Base-by-base conservation (phyloP, 1,140 invertebrate genomes). In the Drosophila seguyi region DNA sequence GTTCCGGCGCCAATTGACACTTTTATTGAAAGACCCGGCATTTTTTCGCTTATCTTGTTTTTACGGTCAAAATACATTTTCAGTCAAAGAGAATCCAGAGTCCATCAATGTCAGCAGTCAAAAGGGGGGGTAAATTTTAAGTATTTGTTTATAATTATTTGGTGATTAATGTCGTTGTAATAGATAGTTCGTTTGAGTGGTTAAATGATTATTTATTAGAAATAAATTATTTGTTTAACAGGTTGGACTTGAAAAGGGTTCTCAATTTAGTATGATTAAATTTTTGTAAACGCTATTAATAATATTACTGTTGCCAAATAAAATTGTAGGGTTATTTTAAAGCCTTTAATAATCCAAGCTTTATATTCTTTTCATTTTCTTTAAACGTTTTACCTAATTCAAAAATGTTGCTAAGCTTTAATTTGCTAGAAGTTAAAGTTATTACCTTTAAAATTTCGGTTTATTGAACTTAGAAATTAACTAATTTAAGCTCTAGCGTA, bases 1-100 rank as follows among this genome's bases (percentile, higher is more conserved):
- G 61, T 66, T 75, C 62, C 47, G 55, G 47, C 55, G 73, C 29
- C 74, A 60, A 77, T 77, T 77, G 74, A 77, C 74, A 77, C 74
- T 77, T 76, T 77, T 77, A 77, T 77, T 72, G 69, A 72, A 72
- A 68, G 61, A 56, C 42, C 39, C 31, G 44, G 39, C 27, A 75
- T 65, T 65, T 75, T 61, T 75, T 45, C 4, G 45, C 73, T 53
- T 75, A 75, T 75, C 72, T 75, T 75, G 66, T 52, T 57, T 39
- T 75, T 67, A 14, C 25, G 52, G 42, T 76, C 47, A 48, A 76
- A 67, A 45, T 22, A 13, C 20, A 59, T 53, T 58, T 75, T 45
- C 53, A 58, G 36, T 66, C 61, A 52, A 52, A 52, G 27, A 41
- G 39, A 31, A n/a, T n/a, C n/a, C 29, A 18, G 29, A n/a, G 25